Conservation (phyloP, 1,140 invertebrate genomes). For the Caenorhabditis brenneri region DNA sequence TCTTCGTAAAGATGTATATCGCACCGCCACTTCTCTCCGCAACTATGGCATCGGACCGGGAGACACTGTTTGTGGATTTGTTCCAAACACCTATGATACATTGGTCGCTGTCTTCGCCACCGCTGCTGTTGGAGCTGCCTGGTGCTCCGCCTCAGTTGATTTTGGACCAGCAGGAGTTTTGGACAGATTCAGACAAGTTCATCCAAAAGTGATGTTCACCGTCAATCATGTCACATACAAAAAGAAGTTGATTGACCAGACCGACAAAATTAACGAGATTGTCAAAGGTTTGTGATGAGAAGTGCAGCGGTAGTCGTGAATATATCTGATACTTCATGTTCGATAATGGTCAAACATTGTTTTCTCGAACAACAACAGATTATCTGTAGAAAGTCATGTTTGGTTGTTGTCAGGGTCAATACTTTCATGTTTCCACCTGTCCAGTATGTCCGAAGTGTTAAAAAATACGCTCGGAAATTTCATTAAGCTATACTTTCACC, state of each 20-base stretch:
- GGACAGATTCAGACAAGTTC: conserved; percentile 64
- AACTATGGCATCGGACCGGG: conserved; percentile 63
- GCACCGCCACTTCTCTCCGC: conserved; percentile 71
- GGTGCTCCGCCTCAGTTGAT: conserved; percentile 76
- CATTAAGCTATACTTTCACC: too few species aligned
- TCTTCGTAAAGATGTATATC: conserved; percentile 71
- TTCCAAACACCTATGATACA: conserved; percentile 73
- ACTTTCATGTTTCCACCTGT: too few species aligned
- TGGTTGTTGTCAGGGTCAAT: too few species aligned
- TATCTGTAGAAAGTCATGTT: too few species aligned
- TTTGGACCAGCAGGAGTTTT: conserved; percentile 74
- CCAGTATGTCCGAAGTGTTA: too few species aligned
- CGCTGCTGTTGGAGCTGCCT: conserved; percentile 75
- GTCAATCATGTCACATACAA: conserved; percentile 75
- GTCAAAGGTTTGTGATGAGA: conserved; percentile 71
- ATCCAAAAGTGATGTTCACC: conserved; percentile 75
- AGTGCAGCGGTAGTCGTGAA: too few species aligned
- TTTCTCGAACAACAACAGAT: too few species aligned
- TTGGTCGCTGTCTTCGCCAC: conserved; percentile 75
- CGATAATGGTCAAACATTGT: too few species aligned
- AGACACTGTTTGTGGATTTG: conserved; percentile 74
- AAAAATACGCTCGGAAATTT: too few species aligned
- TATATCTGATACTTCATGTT: too few species aligned
- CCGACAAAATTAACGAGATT: conserved; percentile 74
- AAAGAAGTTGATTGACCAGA: conserved; percentile 74